A percentile compares a stretch with the other conserved stretches of the same genome.
These are phyloP conservation scores for Aphrophora alni DNA, from an alignment of 2,888 invertebrate species.

Conservation along the genomic window DNA sequence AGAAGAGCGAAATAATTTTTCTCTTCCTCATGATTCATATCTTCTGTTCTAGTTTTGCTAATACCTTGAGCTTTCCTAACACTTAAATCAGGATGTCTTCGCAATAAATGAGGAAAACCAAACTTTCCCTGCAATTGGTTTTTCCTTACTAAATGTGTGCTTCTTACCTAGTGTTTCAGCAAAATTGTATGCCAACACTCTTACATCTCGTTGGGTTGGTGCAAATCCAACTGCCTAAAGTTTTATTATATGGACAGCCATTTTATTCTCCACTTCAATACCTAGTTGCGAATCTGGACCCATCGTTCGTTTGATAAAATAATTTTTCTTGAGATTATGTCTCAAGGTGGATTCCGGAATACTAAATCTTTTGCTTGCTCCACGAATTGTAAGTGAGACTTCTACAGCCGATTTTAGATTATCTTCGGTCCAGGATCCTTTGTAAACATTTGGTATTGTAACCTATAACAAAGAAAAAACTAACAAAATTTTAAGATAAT, in stretches of 20 bases:
- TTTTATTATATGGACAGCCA: not conserved
- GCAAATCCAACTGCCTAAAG: not conserved
- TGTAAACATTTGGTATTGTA: conserved; percentile 22
- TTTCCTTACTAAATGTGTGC: not conserved
- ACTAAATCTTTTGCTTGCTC: not conserved
- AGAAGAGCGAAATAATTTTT: not conserved
- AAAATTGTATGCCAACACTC: not conserved
- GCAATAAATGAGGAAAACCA: not conserved
- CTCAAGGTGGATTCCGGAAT: not conserved
- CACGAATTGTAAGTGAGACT: not conserved
- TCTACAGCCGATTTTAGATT: not conserved
- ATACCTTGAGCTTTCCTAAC: conserved; percentile 6
- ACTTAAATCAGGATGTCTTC: not conserved
- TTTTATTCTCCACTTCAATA: not conserved
- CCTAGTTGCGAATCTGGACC: not conserved
- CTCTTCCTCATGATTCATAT: not conserved
- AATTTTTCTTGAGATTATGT: not conserved
- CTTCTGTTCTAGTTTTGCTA: not conserved
- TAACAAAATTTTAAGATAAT: no score
- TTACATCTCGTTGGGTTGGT: not conserved
- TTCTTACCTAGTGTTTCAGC: not conserved
- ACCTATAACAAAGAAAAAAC: not conserved
- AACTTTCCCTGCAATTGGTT: not conserved
- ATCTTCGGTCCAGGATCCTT: not conserved
- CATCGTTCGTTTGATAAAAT: not conserved